A percentile compares a stretch with the other conserved stretches of the same genome.
phyloP scores from a whole-genome alignment of 2,888 invertebrate genomes.

The Masnerella sp. region DNA sequence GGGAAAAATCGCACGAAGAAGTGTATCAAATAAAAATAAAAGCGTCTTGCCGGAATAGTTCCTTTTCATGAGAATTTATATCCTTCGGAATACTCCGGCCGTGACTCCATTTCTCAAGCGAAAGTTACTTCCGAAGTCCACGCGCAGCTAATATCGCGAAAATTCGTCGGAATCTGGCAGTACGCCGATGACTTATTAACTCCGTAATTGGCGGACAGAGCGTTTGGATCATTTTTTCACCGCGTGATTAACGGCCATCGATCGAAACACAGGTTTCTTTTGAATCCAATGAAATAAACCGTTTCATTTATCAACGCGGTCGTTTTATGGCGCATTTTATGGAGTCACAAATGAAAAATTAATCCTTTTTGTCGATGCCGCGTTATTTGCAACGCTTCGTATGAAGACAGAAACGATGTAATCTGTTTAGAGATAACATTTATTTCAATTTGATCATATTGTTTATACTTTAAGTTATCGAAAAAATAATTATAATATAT shows the following conservation, averaged over 20 bases:
- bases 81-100: constrained; percentile 43
- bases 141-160: constrained; percentile 39
- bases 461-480: too few relatives aligned
- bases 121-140: constrained; percentile 43
- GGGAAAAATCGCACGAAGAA: constrained; percentile 15
- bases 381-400: constrained; percentile 1
- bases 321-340: constrained; percentile 13
- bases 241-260: constrained; percentile 17
- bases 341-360: constrained; percentile 4
- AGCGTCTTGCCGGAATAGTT: constrained; percentile 44
- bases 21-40: constrained; percentile 54
- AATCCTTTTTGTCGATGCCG: constrained; percentile 3
- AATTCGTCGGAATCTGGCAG: constrained; percentile 36
- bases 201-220: constrained; percentile 9
- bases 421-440: too few relatives aligned
- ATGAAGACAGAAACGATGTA: too few relatives aligned
- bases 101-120: constrained; percentile 44
- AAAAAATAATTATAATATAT: too few relatives aligned
- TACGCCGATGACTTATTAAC: constrained; percentile 40
- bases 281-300: constrained; percentile 13
- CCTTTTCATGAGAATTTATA: constrained; percentile 53
- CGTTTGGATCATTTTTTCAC: neutral
- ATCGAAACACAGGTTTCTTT: neutral
- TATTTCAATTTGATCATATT: too few relatives aligned
- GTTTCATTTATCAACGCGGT: constrained; percentile 22